These are phyloP conservation scores for Tachina grossa DNA, from an alignment of 2,888 invertebrate species.

Conservation along the genomic window DNA sequence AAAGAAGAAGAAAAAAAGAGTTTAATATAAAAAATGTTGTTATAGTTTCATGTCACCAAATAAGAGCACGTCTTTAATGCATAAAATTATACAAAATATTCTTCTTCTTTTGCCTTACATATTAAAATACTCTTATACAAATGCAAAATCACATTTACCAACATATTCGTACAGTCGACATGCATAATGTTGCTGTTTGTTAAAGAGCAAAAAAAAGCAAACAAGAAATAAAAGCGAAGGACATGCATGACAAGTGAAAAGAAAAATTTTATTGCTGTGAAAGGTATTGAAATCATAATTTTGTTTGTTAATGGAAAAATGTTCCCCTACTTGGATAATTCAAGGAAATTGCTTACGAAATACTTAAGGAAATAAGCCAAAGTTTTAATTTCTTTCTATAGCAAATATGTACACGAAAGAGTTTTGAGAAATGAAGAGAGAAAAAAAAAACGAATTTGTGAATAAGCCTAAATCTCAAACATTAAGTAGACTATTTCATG, in stretches of 20 bases:
- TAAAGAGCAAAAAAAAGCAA: slow-evolving; percentile 21
- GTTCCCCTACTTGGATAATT: not conserved
- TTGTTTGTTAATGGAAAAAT: slow-evolving; percentile 46
- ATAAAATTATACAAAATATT: slow-evolving; percentile 69
- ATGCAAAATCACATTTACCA: not conserved
- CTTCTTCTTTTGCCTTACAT: slow-evolving; percentile 16
- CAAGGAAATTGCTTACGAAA: slow-evolving; percentile 3
- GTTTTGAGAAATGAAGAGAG: not conserved
- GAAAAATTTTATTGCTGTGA: slow-evolving; percentile 41
- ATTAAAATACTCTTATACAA: slow-evolving; percentile 6
- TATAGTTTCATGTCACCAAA: slow-evolving; percentile 54
- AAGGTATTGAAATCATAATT: slow-evolving; percentile 56
- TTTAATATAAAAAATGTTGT: slow-evolving; percentile 32
- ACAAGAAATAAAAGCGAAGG: slow-evolving; percentile 35
- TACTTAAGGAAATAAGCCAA: not conserved
- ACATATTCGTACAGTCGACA: not conserved
- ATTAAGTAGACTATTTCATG: no score
- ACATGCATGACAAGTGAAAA: slow-evolving; percentile 36
- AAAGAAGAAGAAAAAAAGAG: not conserved
- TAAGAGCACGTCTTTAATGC: slow-evolving; percentile 66
- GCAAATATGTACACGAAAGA: not conserved
- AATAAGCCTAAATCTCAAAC: no score
- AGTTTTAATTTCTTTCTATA: slow-evolving; percentile 3
- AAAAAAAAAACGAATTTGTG: not conserved
- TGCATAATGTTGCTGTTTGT: slow-evolving; percentile 52